Evolutionary conservation across 30 jellyfish, hydroid and myxozoan genomes (phyloP), one percentile per base, ranked within the genome.

Genomic region (Aurelia aurita): DNA sequence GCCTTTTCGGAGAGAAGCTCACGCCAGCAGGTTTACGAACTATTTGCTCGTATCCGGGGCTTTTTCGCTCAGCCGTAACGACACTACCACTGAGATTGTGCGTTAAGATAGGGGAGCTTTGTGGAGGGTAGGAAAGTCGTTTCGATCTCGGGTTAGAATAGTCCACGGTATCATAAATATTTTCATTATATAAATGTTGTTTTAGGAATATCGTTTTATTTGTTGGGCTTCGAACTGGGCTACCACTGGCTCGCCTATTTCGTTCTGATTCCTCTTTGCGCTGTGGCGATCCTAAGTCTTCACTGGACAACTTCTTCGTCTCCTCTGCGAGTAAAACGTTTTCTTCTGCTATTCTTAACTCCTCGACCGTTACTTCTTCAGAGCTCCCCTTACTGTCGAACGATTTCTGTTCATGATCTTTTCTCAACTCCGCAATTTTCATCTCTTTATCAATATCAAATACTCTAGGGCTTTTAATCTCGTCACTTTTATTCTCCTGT

Each of bases 391-490:
- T 59, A 66, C 35, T 55, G 77, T 10, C 77, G 32, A 20, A 2
- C 27, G 23, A 47, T n/a, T 68, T 28, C 27, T 68, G 12, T 14
- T 69, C 72, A 69, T 78, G 88, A 66, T 88, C 92, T 58, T 53
- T 70, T 23, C 96, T 68, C 31, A 88, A 80, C 79, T 74, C 84
- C 23, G 91, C 91, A 45, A 88, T 88, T 26, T 71, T 27, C 82
- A 25, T 78, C 89, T 88, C 96, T 53, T 88, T 78, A 5, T 75
- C 89, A 15, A 74, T 61, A 54, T 88, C 96, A 53, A 26, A 79
- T 1, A 62, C 80, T 20, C 78, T 90, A n/a, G 46, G 47, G 28
- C 47, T 55, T 14, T 23, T 18, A 7, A 28, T 34, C 5, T 74
- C 95, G 12, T 53, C 44, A 18, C 18, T 67, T 47, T 35, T 63